Conservation (phyloP, 2,888 invertebrate genomes). For the Arrhopalites spinosus region DNA sequence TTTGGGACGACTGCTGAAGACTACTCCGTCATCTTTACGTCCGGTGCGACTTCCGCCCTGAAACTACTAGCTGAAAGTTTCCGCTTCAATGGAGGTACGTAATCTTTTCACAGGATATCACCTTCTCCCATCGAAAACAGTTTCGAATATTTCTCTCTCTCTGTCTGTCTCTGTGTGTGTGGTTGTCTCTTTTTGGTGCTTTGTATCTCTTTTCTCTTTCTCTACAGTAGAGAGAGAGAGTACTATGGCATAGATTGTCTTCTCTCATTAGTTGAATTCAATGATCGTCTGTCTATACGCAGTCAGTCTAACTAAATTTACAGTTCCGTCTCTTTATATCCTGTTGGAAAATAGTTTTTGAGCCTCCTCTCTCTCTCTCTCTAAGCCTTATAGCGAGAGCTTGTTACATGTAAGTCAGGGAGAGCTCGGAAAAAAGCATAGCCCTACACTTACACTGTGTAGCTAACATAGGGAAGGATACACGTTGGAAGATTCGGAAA, state of each 20-base stretch:
- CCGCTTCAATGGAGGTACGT: conserved; percentile 52
- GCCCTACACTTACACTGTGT: background rate
- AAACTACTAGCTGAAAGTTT: conserved; percentile 76
- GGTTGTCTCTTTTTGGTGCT: too few species aligned
- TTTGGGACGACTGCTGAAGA: conserved; percentile 80
- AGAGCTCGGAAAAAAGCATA: too few species aligned
- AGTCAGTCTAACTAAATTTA: conserved; percentile 1
- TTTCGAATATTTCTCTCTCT: conserved; percentile 2
- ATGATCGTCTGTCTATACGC: background rate
- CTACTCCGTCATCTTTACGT: conserved; percentile 90
- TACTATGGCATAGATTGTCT: background rate
- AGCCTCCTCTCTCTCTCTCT: background rate
- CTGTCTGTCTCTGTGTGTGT: background rate
- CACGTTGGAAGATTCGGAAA: background rate
- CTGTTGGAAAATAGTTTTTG: background rate
- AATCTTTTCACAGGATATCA: conserved; percentile 41
- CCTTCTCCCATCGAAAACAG: conserved; percentile 38
- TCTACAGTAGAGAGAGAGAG: too few species aligned
- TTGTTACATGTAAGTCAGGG: background rate
- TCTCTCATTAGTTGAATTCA: conserved; percentile 7
- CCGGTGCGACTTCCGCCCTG: conserved; percentile 85
- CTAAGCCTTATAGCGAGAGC: background rate
- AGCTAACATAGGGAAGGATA: background rate
- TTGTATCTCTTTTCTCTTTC: too few species aligned
- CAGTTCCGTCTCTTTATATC: background rate